A percentile compares a stretch with the other conserved stretches of the same genome.
These are phyloP conservation scores for Atlantisia rogersi DNA, from an alignment of 2,113 vertebrate species.

Conservation along the genomic window DNA sequence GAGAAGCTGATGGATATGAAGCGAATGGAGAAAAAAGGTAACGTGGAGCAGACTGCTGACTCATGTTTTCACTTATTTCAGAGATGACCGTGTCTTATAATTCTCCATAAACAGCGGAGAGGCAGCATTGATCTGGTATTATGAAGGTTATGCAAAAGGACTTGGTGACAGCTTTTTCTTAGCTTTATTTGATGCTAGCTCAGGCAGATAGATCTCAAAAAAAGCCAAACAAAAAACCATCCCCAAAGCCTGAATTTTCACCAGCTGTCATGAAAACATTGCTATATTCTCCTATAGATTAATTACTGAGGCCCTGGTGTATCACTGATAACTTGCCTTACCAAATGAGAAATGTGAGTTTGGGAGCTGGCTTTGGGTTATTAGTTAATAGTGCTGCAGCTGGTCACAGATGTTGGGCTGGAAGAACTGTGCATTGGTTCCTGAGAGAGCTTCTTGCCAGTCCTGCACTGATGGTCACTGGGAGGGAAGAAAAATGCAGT, in stretches of 20 bases:
- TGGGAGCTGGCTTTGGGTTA: conserved; percentile 38
- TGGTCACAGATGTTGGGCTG: conserved; percentile 58
- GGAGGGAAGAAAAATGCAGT: conserved; percentile 12
- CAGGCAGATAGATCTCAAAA: neutral
- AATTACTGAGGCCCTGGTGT: conserved; percentile 28
- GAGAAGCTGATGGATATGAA: conserved; percentile 98
- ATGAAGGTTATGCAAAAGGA: neutral
- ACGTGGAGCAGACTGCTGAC: neutral
- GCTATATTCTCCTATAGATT: conserved; percentile 9
- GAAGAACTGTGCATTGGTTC: conserved; percentile 12
- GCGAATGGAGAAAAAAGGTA: conserved; percentile 96
- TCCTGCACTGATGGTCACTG: neutral
- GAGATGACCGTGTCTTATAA: neutral
- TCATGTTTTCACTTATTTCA: neutral
- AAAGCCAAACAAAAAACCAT: neutral
- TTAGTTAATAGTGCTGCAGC: conserved; percentile 38
- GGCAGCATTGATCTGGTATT: neutral
- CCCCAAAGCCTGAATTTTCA: neutral
- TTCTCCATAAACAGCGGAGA: neutral
- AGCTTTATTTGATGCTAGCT: neutral
- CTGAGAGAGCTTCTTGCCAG: conserved; percentile 34
- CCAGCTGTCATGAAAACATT: conserved; percentile 5
- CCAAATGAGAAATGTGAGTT: conserved; percentile 55
- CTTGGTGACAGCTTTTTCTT: neutral
- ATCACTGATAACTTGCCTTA: conserved; percentile 48